Conservation (phyloP, 2,797 vertebrate species). For the Champsocephalus gunnari region DNA sequence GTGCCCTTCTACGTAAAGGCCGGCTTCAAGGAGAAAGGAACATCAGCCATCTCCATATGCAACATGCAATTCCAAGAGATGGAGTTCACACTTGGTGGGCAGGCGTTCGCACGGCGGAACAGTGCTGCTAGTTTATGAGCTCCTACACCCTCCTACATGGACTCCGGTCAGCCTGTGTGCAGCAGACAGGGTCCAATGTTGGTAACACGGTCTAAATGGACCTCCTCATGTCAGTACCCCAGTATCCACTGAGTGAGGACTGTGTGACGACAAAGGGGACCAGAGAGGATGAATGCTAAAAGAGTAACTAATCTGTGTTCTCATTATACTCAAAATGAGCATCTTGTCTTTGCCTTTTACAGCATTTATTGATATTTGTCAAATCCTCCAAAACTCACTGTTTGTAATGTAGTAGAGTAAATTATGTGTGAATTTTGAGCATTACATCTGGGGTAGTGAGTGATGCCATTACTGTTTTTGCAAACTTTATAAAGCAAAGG, state of each 20-base stretch:
- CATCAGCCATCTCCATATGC: constrained; percentile 80
- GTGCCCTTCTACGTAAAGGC: constrained; percentile 86
- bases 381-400: neutral
- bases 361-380: constrained; percentile 18
- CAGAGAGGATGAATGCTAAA: constrained; percentile 30
- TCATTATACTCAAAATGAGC: neutral
- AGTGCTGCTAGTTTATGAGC: constrained; percentile 77
- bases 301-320: constrained; percentile 26
- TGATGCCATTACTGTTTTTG: constrained; percentile 60
- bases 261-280: constrained; percentile 6
- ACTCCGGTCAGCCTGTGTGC: constrained; percentile 51
- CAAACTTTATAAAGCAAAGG: constrained; percentile 34
- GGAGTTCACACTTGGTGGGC: constrained; percentile 80
- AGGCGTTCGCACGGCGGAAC: constrained; percentile 82
- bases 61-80: constrained; percentile 84
- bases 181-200: constrained; percentile 28
- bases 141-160: constrained; percentile 9
- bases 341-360: constrained; percentile 18
- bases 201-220: constrained; percentile 6
- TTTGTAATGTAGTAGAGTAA: constrained; percentile 3
- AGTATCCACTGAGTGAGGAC: constrained; percentile 23
- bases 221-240: constrained; percentile 10
- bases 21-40: constrained; percentile 84
- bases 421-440: neutral
- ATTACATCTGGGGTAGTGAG: neutral